Conservation (phyloP, 1,140 invertebrate species). For the Orchestia grillus region DNA sequence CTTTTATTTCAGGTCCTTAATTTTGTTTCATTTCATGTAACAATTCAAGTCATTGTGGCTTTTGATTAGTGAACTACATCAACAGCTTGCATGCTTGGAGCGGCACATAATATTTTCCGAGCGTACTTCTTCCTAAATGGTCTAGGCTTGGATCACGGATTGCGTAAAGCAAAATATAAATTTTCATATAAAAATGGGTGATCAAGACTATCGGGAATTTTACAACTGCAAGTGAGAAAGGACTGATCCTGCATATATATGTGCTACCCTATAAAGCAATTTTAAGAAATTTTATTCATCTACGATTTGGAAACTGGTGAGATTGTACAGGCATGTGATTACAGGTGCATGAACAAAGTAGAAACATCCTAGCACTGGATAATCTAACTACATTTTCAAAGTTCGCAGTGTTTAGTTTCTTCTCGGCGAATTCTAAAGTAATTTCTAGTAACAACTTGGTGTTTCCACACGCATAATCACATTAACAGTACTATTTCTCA, state of each 20-base stretch:
- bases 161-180: neutral
- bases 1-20: neutral
- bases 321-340: neutral
- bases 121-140: neutral
- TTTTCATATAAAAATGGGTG: neutral
- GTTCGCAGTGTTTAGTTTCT: neutral
- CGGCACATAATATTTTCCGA: neutral
- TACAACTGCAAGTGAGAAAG: neutral
- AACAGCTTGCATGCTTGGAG: neutral
- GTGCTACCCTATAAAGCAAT: neutral
- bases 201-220: neutral
- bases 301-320: neutral
- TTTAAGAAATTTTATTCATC: neutral
- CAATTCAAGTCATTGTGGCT: neutral
- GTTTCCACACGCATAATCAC: neutral
- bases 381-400: neutral
- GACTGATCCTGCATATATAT: neutral
- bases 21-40: neutral
- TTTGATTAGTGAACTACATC: neutral
- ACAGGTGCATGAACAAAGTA: neutral
- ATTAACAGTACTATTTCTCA: neutral
- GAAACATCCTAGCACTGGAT: too few relatives aligned
- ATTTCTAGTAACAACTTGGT: neutral
- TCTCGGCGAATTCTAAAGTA: neutral
- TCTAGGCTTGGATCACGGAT: neutral